Evolutionary conservation across 2,888 invertebrate species (phyloP).

Genomic region (Cheilosia variabilis): DNA sequence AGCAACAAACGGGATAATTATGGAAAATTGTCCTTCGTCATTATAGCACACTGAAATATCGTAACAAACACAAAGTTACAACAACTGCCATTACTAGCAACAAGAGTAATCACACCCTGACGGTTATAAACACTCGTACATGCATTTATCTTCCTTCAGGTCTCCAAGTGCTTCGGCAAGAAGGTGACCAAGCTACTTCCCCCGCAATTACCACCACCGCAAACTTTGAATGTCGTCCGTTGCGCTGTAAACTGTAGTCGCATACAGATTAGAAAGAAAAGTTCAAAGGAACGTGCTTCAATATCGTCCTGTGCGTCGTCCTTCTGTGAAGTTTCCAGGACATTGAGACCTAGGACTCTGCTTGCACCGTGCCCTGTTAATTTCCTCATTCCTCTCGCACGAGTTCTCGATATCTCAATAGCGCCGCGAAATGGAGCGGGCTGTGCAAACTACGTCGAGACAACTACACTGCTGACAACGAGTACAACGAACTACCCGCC

Average conservation of each 20-base stretch:
- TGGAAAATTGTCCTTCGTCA: constrained; percentile 24
- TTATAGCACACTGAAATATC: constrained; percentile 19
- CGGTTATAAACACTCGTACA: constrained; percentile 23
- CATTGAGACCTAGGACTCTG: constrained; percentile 59
- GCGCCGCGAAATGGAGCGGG: constrained; percentile 39
- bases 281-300: constrained; percentile 73
- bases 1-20: constrained; percentile 3
- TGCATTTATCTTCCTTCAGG: constrained; percentile 5
- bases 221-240: constrained; percentile 55
- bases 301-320: constrained; percentile 59
- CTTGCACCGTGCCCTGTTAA: constrained; percentile 51
- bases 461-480: constrained; percentile 41
- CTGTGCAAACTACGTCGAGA: constrained; percentile 36
- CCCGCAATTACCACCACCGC: constrained; percentile 30
- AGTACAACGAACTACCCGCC: constrained; percentile 60
- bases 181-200: constrained; percentile 31
- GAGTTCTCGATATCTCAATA: constrained; percentile 71
- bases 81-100: constrained; percentile 50
- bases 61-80: constrained; percentile 23
- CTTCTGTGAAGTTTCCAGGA: constrained; percentile 58
- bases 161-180: constrained; percentile 26
- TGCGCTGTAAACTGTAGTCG: constrained; percentile 59
- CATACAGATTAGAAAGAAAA: constrained; percentile 69
- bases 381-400: constrained; percentile 67
- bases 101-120: constrained; percentile 66